phyloP scores from a whole-genome alignment of 2,888 invertebrate genomes.

The Boloria selene region DNA sequence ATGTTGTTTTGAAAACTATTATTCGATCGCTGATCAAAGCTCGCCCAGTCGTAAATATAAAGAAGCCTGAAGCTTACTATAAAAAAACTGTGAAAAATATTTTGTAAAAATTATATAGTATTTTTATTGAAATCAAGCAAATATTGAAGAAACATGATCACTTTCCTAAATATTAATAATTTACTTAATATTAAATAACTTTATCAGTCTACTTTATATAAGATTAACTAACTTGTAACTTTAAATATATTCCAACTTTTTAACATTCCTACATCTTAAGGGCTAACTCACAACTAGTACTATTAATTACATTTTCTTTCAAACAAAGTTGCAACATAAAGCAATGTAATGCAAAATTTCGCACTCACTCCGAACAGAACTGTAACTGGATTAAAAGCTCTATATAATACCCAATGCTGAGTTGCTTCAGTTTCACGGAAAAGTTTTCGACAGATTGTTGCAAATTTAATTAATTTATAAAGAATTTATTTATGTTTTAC shows the following conservation, averaged over 20 bases:
- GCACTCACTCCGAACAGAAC: conserved; percentile 44
- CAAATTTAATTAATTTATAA: conserved; percentile 27
- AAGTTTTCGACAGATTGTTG: conserved; percentile 34
- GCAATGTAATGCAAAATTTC: conserved; percentile 52
- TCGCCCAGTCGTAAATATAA: no score
- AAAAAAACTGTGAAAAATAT: no score
- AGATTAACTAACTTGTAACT: conserved; percentile 25
- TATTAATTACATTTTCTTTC: conserved; percentile 65
- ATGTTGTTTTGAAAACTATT: no score
- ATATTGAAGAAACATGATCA: no score
- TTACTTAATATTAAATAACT: no score
- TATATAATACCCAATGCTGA: conserved; percentile 38
- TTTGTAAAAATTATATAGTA: no score
- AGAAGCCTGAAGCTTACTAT: no score
- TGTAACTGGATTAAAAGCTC: conserved; percentile 43
- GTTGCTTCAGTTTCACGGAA: conserved; percentile 30
- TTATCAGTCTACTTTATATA: no score
- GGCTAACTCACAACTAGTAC: conserved; percentile 50
- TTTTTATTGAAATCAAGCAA: no score
- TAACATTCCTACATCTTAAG: conserved; percentile 59
- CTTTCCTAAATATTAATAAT: no score
- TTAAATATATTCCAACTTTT: conserved; percentile 45
- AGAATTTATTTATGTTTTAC: conserved; percentile 27
- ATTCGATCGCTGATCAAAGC: no score
- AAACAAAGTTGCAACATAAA: conserved; percentile 50